These are phyloP conservation scores for Hetaerina americana DNA, from an alignment of 1,140 invertebrate species.

Conservation along the genomic window DNA sequence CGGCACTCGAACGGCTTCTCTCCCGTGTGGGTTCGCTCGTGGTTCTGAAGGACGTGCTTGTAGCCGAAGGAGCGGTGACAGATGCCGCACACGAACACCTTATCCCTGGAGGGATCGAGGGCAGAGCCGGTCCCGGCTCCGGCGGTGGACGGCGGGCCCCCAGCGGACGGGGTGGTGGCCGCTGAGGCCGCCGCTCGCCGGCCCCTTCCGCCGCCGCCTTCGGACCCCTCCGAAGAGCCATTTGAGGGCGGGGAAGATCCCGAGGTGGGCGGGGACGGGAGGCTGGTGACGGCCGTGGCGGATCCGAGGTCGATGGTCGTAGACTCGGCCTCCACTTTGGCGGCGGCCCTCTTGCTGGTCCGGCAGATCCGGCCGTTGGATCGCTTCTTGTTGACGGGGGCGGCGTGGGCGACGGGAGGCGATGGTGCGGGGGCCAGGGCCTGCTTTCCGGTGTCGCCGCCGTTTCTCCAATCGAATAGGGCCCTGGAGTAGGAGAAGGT, in stretches of 20 bases:
- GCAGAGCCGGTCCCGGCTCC: constrained; percentile 32
- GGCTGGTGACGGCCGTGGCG: constrained; percentile 26
- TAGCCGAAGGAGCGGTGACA: constrained; percentile 83
- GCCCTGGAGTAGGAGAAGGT: constrained; percentile 28
- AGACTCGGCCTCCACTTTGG: constrained; percentile 23
- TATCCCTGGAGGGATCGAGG: constrained; percentile 47
- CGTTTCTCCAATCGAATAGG: constrained; percentile 31
- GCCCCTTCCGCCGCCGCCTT: background rate
- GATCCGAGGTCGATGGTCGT: constrained; percentile 28
- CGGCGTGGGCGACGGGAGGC: constrained; percentile 20
- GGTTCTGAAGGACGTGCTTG: constrained; percentile 91
- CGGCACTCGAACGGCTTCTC: constrained; percentile 93
- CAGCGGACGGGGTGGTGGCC: background rate
- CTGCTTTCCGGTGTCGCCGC: constrained; percentile 22
- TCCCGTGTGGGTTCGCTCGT: constrained; percentile 91
- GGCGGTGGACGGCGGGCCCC: constrained; percentile 25
- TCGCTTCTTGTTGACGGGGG: constrained; percentile 28
- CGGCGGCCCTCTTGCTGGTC: constrained; percentile 25
- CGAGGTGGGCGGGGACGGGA: constrained; percentile 32
- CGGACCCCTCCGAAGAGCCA: constrained; percentile 4
- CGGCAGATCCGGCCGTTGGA: constrained; percentile 33
- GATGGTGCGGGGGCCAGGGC: constrained; percentile 25
- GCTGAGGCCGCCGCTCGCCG: background rate
- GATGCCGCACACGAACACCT: constrained; percentile 74
- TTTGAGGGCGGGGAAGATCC: constrained; percentile 35